A percentile compares a stretch with the other conserved stretches of the same genome.
phyloP scores from a whole-genome alignment of 2,113 vertebrate genomes.

The Salminus brasiliensis region DNA sequence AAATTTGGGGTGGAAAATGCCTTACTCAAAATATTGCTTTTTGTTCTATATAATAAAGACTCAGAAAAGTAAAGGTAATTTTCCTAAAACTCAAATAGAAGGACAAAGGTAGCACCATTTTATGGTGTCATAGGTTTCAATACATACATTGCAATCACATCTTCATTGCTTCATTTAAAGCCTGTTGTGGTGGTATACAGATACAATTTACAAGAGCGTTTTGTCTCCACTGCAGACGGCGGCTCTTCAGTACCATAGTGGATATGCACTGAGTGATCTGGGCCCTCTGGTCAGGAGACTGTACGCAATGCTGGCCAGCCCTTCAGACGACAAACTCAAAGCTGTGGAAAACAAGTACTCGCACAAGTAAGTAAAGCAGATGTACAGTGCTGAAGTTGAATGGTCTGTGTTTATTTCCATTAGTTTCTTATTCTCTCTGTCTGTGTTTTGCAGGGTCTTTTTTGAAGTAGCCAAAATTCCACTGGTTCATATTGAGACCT shows the following conservation, averaged over 20 bases:
- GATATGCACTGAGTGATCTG: constrained; percentile 77
- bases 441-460: constrained; percentile 28
- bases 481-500: constrained; percentile 18
- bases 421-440: not conserved
- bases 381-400: too few species aligned
- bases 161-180: too few species aligned
- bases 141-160: too few species aligned
- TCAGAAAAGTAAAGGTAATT: too few species aligned
- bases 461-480: constrained; percentile 36
- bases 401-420: not conserved
- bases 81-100: too few species aligned
- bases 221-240: constrained; percentile 71
- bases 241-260: constrained; percentile 81
- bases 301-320: constrained; percentile 73
- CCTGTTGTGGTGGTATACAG: too few species aligned
- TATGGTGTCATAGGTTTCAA: too few species aligned
- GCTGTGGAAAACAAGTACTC: constrained; percentile 86
- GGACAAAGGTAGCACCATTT: too few species aligned
- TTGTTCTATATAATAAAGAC: too few species aligned
- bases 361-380: constrained; percentile 75
- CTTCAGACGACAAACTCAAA: constrained; percentile 69
- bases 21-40: too few species aligned
- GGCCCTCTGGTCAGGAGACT: constrained; percentile 75
- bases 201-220: too few species aligned
- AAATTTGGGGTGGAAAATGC: too few species aligned